Evolutionary conservation across 2,113 vertebrate species (phyloP), one percentile per base, ranked within the genome.

Genomic region (Rousettus leschenaultii): DNA sequence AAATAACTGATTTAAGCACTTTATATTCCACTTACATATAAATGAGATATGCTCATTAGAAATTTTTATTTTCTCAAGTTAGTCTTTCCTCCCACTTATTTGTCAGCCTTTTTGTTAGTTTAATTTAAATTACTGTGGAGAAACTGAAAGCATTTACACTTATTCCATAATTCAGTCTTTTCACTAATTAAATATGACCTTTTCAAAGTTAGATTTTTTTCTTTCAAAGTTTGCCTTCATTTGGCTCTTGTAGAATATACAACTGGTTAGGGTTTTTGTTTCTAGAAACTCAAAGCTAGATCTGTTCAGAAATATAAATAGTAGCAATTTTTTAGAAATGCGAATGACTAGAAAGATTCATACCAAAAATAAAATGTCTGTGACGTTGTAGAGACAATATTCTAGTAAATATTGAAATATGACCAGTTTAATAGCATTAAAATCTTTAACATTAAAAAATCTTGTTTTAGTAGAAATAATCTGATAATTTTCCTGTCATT

Each of bases 91-190:
- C n/a, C 3, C 14, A 88, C 66, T 68, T 86, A 26, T 73, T 94
- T 35, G 61, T 57, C 91, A 92, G 83, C 12, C 6, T 70, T 95
- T 96, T 61, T 73, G 7, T 73, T 90, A 57, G 24, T 84, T 21
- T 71, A 63, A 26, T 89, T 89, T 92, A 70, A 96, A 85, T 91
- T 94, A 88, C 57, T 85, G 43, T 68, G 10, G 43, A 35, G 45
- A 87, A 87, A 68, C 21, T 79, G 63, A 21, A 92, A 95, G 12
- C 11, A 63, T 92, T 87, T 80, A 63, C 8, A 79, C 28, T 92
- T 89, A 71, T 43, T 87, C 35, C 5, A 13, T 94, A 95, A 97
- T 87, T 84, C 40, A 92, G 57, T 89, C 53, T 94, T 95, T 90
- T 43, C 24, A 74, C 24, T 70, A 79, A 95, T 77, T 48, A 94